Conservation (phyloP, 2,797 vertebrate genomes). For the Oryzias dopingdopingensis region DNA sequence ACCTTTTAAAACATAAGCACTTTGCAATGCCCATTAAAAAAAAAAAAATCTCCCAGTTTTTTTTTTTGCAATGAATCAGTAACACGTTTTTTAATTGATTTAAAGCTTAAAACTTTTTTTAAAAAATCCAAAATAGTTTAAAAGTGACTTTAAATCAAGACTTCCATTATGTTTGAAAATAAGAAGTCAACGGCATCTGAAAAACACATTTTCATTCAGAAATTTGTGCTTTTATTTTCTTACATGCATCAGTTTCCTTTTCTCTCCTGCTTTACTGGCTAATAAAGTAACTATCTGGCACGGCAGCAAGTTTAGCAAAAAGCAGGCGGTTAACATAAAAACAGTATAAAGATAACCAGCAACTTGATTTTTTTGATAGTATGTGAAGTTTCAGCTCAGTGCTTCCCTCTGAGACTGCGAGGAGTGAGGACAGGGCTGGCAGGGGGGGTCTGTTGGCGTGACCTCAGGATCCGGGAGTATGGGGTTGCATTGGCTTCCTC, state of each 20-base stretch:
- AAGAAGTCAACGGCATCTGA: neutral
- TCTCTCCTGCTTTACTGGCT: slow-evolving; percentile 20
- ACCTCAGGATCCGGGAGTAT: slow-evolving; percentile 76
- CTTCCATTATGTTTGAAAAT: neutral
- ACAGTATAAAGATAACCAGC: slow-evolving; percentile 21
- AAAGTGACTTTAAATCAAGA: neutral
- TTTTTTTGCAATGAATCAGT: too few species aligned
- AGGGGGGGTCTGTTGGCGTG: slow-evolving; percentile 77
- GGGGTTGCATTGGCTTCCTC: slow-evolving; percentile 65
- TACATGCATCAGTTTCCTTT: neutral
- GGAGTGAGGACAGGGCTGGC: slow-evolving; percentile 46
- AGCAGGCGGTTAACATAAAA: slow-evolving; percentile 10
- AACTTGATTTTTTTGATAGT: slow-evolving; percentile 20
- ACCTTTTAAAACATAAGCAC: too few species aligned
- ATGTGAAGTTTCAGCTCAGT: slow-evolving; percentile 46
- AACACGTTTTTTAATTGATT: too few species aligned
- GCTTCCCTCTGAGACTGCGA: slow-evolving; percentile 54
- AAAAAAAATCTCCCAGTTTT: too few species aligned
- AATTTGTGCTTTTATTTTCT: too few species aligned
- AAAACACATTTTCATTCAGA: neutral
- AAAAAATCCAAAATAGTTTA: slow-evolving; percentile 1
- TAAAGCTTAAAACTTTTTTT: neutral
- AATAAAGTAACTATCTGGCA: slow-evolving; percentile 22
- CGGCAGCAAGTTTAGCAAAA: slow-evolving; percentile 14
- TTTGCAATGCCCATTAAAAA: too few species aligned